phyloP scores from a whole-genome alignment of 2,113 vertebrate genomes.

The Stercorarius parasiticus region DNA sequence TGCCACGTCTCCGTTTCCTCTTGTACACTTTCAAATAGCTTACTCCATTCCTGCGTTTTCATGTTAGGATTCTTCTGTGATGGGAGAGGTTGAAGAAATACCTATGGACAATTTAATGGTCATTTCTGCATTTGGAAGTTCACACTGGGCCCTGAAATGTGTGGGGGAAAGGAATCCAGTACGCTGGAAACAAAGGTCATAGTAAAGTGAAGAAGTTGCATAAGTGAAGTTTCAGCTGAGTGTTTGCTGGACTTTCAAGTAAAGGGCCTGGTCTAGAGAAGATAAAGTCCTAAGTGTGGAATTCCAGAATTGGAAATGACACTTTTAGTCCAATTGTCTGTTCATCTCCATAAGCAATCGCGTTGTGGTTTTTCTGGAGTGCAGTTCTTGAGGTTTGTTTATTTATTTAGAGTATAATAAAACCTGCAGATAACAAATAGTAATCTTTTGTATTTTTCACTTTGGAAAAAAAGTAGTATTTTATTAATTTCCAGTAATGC shows the following conservation, averaged over 20 bases:
- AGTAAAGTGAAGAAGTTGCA: background rate
- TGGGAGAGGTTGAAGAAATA: background rate
- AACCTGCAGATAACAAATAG: slow-evolving; percentile 22
- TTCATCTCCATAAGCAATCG: background rate
- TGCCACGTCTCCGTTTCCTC: background rate
- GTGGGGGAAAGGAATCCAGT: background rate
- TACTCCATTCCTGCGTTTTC: background rate
- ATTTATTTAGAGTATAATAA: background rate
- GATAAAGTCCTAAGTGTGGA: background rate
- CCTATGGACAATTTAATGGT: background rate
- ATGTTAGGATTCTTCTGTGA: background rate
- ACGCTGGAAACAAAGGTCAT: background rate
- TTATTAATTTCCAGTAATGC: background rate
- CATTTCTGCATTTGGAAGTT: background rate
- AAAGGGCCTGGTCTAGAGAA: background rate
- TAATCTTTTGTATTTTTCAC: background rate
- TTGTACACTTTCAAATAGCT: background rate
- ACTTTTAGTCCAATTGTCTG: background rate
- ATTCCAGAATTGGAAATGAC: background rate
- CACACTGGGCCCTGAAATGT: background rate
- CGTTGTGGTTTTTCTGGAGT: slow-evolving; percentile 15
- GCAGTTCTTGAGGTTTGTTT: background rate
- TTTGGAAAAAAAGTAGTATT: background rate
- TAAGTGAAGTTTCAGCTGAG: background rate
- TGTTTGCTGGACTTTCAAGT: background rate